Evolutionary conservation across 1,140 invertebrate genomes (phyloP), one percentile per base, ranked within the genome.

Genomic region (Temnothorax curvispinosus): DNA sequence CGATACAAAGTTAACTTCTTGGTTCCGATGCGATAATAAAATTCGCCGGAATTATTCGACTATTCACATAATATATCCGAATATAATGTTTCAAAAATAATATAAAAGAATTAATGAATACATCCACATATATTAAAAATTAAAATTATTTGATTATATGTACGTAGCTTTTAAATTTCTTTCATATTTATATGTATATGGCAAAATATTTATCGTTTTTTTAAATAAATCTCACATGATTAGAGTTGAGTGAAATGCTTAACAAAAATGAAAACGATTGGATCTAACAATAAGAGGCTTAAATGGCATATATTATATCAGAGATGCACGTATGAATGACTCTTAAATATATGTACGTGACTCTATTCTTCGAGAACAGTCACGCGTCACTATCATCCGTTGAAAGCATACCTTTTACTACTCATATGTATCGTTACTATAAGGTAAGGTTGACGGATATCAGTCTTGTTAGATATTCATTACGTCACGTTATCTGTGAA

Each of bases 401-500:
- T 78, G 52, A 78, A 52, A 65, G 76, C 60, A 2, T 8, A 35
- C 47, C 32, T 80, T 69, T 80, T 69, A 80, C n/a, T 69, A 80
- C 15, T 69, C 60, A 60, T 6, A 7, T n/a, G 11, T n/a, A 5
- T 69, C n/a, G 32, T 35, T 80, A 80, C n/a, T 13, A n/a, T 69
- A 54, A 80, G 4, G 13, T 78, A 50, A 62, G 32, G 13, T 80
- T 32, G 7, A 11, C 58, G 18, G 15, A 8, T 62, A 67, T 27
- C 18, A 78, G 21, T 18, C 47, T 44, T 69, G 32, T 41, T 69
- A 69, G 62, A 47, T 54, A 80, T 67, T 80, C 60, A 65, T 80
- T 80, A 47, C 62, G 13, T 80, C 32, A 67, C 21, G 41, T 80
- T 69, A 67, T 80, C n/a, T 54, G 76, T 69, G 62, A 47, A 80